phyloP scores from a whole-genome alignment of 2,888 invertebrate species.

The Caenorhabditis imperialis region DNA sequence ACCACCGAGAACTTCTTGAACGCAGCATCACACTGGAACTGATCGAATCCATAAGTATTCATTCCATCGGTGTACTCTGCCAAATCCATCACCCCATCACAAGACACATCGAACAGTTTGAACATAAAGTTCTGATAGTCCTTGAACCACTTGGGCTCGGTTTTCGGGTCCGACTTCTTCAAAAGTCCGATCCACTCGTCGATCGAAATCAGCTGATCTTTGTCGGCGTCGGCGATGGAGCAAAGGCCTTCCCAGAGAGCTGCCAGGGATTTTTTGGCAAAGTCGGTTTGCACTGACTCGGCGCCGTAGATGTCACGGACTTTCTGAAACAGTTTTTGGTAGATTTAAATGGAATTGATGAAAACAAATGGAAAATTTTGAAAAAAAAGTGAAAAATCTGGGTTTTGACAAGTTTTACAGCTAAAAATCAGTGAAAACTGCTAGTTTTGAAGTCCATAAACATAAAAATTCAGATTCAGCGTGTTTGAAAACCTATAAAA shows the following conservation, averaged over 20 bases:
- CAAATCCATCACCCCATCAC: constrained; percentile 75
- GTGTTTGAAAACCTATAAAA: neutral
- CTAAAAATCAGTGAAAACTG: neutral
- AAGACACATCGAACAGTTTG: constrained; percentile 78
- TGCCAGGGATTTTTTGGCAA: constrained; percentile 72
- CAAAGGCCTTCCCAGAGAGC: constrained; percentile 77
- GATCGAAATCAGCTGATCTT: constrained; percentile 72
- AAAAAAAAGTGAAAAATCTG: neutral
- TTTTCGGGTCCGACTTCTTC: constrained; percentile 63
- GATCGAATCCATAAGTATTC: constrained; percentile 71
- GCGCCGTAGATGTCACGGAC: constrained; percentile 77
- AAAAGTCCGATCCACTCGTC: constrained; percentile 73
- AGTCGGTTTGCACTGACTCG: constrained; percentile 73
- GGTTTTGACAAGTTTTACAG: neutral
- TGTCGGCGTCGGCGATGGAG: constrained; percentile 68
- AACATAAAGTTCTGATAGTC: constrained; percentile 77
- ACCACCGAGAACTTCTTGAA: constrained; percentile 70
- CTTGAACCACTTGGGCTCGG: constrained; percentile 74
- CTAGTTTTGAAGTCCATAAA: too few relatives aligned
- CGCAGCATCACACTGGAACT: constrained; percentile 63
- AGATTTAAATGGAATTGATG: too few relatives aligned
- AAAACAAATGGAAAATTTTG: neutral
- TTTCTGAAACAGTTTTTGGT: constrained; percentile 59
- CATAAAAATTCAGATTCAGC: too few relatives aligned
- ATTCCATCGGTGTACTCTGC: constrained; percentile 78